phyloP scores from a whole-genome alignment of 2,113 vertebrate genomes.

The Desmodus rotundus region DNA sequence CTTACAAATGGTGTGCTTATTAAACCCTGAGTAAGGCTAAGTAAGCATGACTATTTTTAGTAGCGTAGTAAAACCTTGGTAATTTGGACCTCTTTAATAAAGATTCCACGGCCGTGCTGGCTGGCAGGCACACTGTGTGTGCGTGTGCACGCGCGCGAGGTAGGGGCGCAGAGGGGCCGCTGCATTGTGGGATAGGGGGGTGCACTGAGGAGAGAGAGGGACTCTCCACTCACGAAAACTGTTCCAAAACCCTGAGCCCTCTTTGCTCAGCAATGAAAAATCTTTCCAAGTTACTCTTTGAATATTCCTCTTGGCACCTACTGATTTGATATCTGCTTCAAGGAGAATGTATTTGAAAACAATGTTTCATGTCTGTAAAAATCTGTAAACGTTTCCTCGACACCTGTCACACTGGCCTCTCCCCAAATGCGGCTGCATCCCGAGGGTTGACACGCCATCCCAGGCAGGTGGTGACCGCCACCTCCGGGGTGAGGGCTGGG shows the following conservation, averaged over 20 bases:
- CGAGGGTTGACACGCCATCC: neutral
- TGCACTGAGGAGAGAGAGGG: neutral
- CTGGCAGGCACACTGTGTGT: neutral
- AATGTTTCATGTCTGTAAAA: neutral
- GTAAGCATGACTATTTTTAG: slow-evolving; percentile 68
- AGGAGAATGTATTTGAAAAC: slow-evolving; percentile 38
- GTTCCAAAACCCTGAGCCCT: neutral
- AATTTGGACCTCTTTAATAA: slow-evolving; percentile 70
- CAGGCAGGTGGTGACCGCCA: neutral
- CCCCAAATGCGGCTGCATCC: neutral
- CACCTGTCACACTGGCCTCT: neutral
- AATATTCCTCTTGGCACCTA: neutral
- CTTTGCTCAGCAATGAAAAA: neutral
- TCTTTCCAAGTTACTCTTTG: neutral
- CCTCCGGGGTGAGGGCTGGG: neutral
- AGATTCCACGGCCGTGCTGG: slow-evolving; percentile 53
- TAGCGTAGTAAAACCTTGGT: slow-evolving; percentile 60
- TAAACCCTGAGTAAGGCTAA: slow-evolving; percentile 59
- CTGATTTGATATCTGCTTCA: neutral
- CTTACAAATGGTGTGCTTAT: slow-evolving; percentile 67
- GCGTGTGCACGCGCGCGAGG: neutral
- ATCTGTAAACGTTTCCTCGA: neutral
- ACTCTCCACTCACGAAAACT: neutral
- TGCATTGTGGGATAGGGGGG: neutral
- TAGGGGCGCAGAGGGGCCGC: neutral